phyloP scores from a whole-genome alignment of 1,140 invertebrate species.

The Oedothorax gibbosus region DNA sequence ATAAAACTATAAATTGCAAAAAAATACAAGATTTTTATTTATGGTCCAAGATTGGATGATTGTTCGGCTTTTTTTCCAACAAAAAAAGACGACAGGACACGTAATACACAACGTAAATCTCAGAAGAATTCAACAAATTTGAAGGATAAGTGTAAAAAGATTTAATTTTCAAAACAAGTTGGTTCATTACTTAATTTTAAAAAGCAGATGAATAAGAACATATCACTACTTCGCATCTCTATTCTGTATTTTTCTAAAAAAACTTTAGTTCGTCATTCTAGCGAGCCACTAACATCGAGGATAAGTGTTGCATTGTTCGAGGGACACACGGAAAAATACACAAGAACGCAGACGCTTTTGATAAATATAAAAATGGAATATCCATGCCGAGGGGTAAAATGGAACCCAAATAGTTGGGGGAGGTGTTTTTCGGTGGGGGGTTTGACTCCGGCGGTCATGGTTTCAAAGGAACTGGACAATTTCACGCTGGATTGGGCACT shows the following conservation, averaged over 20 bases:
- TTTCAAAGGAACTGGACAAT: slow-evolving; percentile 41
- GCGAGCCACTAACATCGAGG: slow-evolving; percentile 5
- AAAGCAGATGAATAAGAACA: too few relatives aligned
- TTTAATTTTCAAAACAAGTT: too few relatives aligned
- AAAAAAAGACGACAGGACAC: too few relatives aligned
- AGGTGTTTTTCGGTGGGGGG: slow-evolving; percentile 20
- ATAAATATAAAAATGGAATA: slow-evolving; percentile 34
- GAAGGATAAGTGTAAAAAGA: too few relatives aligned
- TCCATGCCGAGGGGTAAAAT: not conserved
- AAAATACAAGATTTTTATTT: too few relatives aligned
- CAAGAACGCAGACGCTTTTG: slow-evolving; percentile 15
- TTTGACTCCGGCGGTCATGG: slow-evolving; percentile 20
- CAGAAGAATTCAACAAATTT: too few relatives aligned
- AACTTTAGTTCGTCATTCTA: slow-evolving; percentile 22
- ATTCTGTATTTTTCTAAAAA: not conserved
- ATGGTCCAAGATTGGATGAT: too few relatives aligned
- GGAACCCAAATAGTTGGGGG: not conserved
- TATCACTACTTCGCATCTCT: too few relatives aligned
- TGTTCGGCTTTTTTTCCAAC: too few relatives aligned
- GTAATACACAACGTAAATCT: too few relatives aligned
- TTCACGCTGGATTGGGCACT: slow-evolving; percentile 37
- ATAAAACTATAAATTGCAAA: too few relatives aligned
- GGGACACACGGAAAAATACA: not conserved
- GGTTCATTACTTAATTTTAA: too few relatives aligned
- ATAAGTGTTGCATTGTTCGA: slow-evolving; percentile 39